A percentile compares a stretch with the other conserved stretches of the same genome.
These are phyloP conservation scores for Lottia scabra DNA, from an alignment of 2,888 invertebrate genomes.

Conservation along the genomic window DNA sequence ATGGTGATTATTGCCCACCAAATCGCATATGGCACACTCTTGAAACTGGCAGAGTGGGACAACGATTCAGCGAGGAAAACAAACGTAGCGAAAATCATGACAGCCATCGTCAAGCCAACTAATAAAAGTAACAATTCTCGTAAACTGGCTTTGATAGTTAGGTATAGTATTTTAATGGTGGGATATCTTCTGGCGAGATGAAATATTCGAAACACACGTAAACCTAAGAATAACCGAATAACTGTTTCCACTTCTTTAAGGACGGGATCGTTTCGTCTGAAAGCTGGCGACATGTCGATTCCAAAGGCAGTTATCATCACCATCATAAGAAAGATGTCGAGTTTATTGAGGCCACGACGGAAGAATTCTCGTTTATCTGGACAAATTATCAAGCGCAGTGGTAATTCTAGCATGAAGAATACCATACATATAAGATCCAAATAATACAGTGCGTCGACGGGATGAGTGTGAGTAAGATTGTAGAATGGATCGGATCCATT, in stretches of 20 bases:
- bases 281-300: constrained; percentile 23
- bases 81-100: constrained; percentile 46
- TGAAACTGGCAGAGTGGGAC: constrained; percentile 28
- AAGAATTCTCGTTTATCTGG: constrained; percentile 36
- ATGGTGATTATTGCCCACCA: constrained; percentile 56
- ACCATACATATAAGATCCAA: constrained; percentile 32
- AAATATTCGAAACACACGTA: constrained; percentile 46
- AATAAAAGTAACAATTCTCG: constrained; percentile 42
- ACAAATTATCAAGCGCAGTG: constrained; percentile 39
- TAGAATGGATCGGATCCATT: background rate
- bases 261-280: constrained; percentile 5
- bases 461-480: constrained; percentile 23
- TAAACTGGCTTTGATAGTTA: constrained; percentile 42
- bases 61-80: constrained; percentile 50
- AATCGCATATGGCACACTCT: constrained; percentile 38
- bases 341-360: constrained; percentile 36
- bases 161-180: constrained; percentile 43
- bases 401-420: constrained; percentile 46
- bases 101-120: constrained; percentile 42
- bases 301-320: constrained; percentile 36
- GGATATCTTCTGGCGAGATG: constrained; percentile 46
- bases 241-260: constrained; percentile 35
- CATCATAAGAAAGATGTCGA: constrained; percentile 37
- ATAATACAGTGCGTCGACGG: constrained; percentile 25
- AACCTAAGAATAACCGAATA: constrained; percentile 36